Conservation (phyloP, 2,888 invertebrate genomes). For the Chorisops tibialis region DNA sequence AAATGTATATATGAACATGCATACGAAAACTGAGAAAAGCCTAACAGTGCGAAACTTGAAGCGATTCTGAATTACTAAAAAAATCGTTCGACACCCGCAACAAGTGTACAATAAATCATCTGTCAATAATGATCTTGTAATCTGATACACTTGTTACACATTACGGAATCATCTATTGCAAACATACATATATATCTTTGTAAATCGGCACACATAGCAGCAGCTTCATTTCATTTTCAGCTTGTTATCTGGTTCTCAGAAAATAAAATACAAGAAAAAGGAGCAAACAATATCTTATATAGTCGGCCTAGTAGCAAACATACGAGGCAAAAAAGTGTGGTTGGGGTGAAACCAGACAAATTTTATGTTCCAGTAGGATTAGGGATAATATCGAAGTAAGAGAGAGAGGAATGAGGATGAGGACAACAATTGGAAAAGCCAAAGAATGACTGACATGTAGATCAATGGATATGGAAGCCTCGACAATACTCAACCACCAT, state of each 20-base stretch:
- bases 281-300: neutral
- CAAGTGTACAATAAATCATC: conserved; percentile 39
- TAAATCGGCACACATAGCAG: neutral
- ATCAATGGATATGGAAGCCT: too few relatives aligned
- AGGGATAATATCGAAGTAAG: neutral
- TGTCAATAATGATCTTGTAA: conserved; percentile 40
- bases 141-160: conserved; percentile 39
- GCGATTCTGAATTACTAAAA: conserved; percentile 4
- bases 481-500: too few relatives aligned
- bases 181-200: neutral
- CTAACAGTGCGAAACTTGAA: too few relatives aligned
- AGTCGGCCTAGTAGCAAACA: neutral
- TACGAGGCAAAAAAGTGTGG: conserved; percentile 1
- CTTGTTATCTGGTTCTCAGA: neutral
- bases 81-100: conserved; percentile 35
- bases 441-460: too few relatives aligned
- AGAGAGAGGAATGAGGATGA: too few relatives aligned
- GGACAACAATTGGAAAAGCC: too few relatives aligned
- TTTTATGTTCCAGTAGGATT: conserved; percentile 7
- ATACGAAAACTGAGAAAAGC: too few relatives aligned
- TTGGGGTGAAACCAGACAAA: conserved; percentile 15
- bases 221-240: neutral
- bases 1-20: too few relatives aligned
- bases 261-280: neutral
- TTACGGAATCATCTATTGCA: conserved; percentile 2